Conservation (phyloP, 2,797 vertebrate genomes). For the Labroides dimidiatus region DNA sequence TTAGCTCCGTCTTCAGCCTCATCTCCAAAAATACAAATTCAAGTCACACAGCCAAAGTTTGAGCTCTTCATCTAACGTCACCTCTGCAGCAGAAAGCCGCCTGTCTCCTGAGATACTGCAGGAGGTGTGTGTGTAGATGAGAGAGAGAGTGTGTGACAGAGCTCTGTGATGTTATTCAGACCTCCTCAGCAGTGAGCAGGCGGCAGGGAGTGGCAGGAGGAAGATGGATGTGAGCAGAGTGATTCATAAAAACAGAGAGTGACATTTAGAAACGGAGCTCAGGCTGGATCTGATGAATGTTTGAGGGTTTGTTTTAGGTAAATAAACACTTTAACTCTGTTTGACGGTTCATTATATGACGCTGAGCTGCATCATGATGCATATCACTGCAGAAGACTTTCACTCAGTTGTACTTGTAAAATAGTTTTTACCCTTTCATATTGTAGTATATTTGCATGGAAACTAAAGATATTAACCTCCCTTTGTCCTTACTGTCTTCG, state of each 20-base stretch:
- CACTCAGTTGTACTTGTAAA: too few relatives aligned
- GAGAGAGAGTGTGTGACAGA: neutral
- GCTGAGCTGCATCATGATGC: too few relatives aligned
- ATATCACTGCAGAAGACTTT: too few relatives aligned
- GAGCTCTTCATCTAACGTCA: constrained; percentile 33
- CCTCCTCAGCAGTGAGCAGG: neutral
- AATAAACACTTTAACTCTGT: too few relatives aligned
- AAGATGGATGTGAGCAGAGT: neutral
- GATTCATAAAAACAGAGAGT: too few relatives aligned
- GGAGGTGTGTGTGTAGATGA: constrained; percentile 3
- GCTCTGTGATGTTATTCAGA: constrained; percentile 7
- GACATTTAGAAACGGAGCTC: neutral
- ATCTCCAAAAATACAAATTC: neutral
- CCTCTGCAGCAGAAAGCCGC: constrained; percentile 5
- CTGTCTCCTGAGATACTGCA: constrained; percentile 13
- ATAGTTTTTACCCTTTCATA: too few relatives aligned
- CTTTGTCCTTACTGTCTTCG: too few relatives aligned
- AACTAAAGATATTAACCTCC: too few relatives aligned
- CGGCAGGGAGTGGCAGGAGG: neutral
- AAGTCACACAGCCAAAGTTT: constrained; percentile 2
- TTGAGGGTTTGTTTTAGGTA: too few relatives aligned
- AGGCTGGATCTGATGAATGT: too few relatives aligned
- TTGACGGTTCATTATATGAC: too few relatives aligned
- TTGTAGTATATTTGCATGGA: too few relatives aligned
- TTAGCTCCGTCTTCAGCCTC: neutral